A percentile compares a stretch with the other conserved stretches of the same genome.
Conservation (phyloP, 1,140 invertebrate species). For the Drosophila seguyi region DNA sequence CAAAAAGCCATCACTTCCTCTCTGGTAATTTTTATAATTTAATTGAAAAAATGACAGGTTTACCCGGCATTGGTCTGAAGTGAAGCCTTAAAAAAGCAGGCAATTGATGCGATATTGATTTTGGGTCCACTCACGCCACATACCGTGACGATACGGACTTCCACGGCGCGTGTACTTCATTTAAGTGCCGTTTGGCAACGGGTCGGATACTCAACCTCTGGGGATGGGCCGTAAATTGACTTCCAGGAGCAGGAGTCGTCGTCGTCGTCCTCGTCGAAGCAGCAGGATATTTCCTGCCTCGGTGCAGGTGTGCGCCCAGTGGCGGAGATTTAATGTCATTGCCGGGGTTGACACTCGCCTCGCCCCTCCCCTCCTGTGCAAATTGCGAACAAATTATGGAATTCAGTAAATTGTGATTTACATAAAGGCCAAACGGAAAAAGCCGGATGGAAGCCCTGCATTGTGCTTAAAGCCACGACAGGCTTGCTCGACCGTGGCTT, state of each 20-base stretch:
- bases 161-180: constrained; percentile 45
- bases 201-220: constrained; percentile 22
- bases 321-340: constrained; percentile 43
- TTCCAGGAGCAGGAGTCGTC: constrained; percentile 23
- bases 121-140: constrained; percentile 27
- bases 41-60: constrained; percentile 76
- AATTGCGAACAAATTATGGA: constrained; percentile 55
- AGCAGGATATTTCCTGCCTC: constrained; percentile 2
- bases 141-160: constrained; percentile 13
- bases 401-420: constrained; percentile 48
- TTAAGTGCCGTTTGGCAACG: constrained; percentile 63
- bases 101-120: constrained; percentile 75
- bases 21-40: constrained; percentile 74
- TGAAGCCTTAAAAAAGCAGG: constrained; percentile 68
- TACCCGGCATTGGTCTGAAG: constrained; percentile 25
- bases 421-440: constrained; percentile 9
- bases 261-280: background rate
- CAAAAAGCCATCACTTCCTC: background rate
- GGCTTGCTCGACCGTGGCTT: constrained; percentile 18
- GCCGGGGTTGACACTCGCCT: constrained; percentile 19
- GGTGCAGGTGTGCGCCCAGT: constrained; percentile 39
- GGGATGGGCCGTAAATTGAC: constrained; percentile 48
- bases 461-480: constrained; percentile 26
- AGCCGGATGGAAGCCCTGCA: constrained; percentile 29
- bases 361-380: constrained; percentile 15